Evolutionary conservation across 2,797 vertebrate species (phyloP), one percentile per base, ranked within the genome.

Genomic region (Sebastes melanostomus): DNA sequence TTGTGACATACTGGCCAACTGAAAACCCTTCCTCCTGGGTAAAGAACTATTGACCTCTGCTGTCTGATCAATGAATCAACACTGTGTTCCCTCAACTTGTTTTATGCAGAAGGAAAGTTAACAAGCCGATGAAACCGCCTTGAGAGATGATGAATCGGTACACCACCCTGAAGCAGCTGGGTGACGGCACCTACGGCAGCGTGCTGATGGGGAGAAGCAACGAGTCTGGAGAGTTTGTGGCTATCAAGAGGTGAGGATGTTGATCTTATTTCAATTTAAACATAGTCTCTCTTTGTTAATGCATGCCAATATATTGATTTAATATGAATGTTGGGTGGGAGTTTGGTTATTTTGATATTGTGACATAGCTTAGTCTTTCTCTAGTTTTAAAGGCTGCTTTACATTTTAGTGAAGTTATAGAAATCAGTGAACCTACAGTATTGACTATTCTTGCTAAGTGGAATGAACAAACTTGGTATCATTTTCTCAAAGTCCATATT

Each of bases 131-230:
- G 81, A 90, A 66, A 88, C 59, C 72, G 2, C 24, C 55, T 52
- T 91, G 77, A 92, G 89, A 42, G 77, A 93, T 84, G 93, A 98
- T 99, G 98, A 99, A 99, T 86, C 97, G 98, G 34, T 99, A 99
- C 78, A 98, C 97, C 24, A 98, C 97, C 55, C 95, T 98, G 94
- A 97, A 92, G 87, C 98, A 99, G 85, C 86, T 99, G 73, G 98
- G 98, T 8, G 98, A 99, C 24, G 98, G 98, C 83, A 99, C 98
- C 42, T 99, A 99, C 1, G 98, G 98, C 70, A 98, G 97, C 0
- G 98, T 99, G 70, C 88, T 99, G 46, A 98, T 99, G 98, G 98
- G 97, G 62, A 98, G 96, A 91, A 99, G 96, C 92, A 98, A 97
- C 0, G 98, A 99, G 84, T 97, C 98, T 0, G 98, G 98, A 85